phyloP scores from a whole-genome alignment of 1,140 invertebrate species.

The Brachionus rotundiformis region DNA sequence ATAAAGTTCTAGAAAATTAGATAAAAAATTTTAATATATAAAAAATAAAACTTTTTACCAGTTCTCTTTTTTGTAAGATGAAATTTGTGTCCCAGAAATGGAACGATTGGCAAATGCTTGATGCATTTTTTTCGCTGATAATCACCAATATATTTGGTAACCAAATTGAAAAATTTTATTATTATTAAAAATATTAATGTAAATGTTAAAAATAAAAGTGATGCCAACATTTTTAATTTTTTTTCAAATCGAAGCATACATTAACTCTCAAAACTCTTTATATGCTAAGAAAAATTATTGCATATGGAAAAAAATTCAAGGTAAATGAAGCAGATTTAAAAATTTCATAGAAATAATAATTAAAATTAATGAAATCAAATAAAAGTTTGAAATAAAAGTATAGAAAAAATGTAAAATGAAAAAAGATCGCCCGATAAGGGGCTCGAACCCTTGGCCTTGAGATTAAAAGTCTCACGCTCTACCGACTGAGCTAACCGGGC shows the following conservation, averaged over 20 bases:
- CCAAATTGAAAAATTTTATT: background rate
- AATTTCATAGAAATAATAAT: background rate
- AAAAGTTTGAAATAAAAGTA: too few species aligned
- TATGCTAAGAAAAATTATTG: too few species aligned
- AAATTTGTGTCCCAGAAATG: background rate
- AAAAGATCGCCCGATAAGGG: conserved; percentile 3
- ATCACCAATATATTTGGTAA: background rate
- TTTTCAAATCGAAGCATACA: too few species aligned
- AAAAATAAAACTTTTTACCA: background rate
- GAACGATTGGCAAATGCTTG: background rate
- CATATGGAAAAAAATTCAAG: too few species aligned
- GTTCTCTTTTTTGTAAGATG: conserved; percentile 1
- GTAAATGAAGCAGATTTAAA: too few species aligned
- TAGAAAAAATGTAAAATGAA: background rate
- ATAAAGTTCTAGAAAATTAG: background rate
- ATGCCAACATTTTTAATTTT: background rate
- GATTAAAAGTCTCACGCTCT: conserved; percentile 17
- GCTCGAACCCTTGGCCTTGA: conserved; percentile 12
- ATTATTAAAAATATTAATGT: background rate
- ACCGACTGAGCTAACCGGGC: background rate
- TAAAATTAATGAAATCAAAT: background rate
- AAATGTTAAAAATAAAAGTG: background rate
- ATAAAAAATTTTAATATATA: background rate
- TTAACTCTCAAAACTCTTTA: too few species aligned
- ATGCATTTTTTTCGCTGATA: background rate